Evolutionary conservation across 2,888 invertebrate genomes (phyloP).

Genomic region (Orthosia cruda): DNA sequence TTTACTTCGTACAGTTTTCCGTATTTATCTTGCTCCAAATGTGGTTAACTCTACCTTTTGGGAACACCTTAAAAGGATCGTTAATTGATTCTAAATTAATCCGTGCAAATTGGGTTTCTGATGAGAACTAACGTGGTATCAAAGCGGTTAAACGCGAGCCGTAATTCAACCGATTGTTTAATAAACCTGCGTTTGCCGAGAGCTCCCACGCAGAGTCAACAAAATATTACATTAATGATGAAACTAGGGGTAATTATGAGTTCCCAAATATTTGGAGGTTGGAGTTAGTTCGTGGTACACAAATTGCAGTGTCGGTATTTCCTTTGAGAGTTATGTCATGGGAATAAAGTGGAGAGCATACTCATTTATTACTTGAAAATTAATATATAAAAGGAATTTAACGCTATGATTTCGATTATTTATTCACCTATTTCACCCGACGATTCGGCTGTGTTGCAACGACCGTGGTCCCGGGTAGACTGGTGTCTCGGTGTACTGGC

Average conservation of each 20-base stretch:
- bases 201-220: conserved; percentile 23
- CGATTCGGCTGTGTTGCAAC: too few species aligned
- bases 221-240: conserved; percentile 50
- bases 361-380: too few species aligned
- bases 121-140: conserved; percentile 37
- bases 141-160: conserved; percentile 25
- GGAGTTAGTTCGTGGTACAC: conserved; percentile 8
- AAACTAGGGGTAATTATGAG: conserved; percentile 46
- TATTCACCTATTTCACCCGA: too few species aligned
- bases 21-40: conserved; percentile 11
- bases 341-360: background rate
- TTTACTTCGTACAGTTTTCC: background rate
- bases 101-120: conserved; percentile 25
- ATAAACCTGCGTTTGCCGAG: conserved; percentile 22
- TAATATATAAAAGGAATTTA: too few species aligned
- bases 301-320: conserved; percentile 26
- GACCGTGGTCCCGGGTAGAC: too few species aligned
- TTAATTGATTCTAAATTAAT: conserved; percentile 53
- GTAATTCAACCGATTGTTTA: conserved; percentile 24
- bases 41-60: conserved; percentile 13
- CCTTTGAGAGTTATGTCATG: conserved; percentile 14
- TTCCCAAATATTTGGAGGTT: conserved; percentile 39
- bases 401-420: too few species aligned
- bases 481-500: too few species aligned
- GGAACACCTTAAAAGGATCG: conserved; percentile 6